phyloP scores from a whole-genome alignment of 2,113 vertebrate species.

The Mobula birostris region DNA sequence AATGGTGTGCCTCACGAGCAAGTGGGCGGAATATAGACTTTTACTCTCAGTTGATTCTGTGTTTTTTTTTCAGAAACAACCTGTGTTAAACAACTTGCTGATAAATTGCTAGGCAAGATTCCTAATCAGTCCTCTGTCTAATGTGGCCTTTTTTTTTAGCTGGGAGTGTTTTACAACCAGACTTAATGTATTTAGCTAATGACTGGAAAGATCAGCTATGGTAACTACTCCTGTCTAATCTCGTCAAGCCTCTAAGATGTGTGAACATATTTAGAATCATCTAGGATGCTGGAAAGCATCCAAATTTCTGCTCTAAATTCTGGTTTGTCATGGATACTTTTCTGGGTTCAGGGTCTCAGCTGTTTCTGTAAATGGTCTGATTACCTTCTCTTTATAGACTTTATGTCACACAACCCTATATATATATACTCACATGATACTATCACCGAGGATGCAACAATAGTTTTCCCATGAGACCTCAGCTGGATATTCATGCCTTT shows the following conservation, averaged over 20 bases:
- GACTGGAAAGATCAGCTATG: neutral
- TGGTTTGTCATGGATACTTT: conserved; percentile 12
- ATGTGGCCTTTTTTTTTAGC: neutral
- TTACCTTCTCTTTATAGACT: neutral
- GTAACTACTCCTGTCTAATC: neutral
- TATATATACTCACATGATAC: neutral
- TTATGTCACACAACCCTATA: neutral
- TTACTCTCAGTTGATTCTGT: neutral
- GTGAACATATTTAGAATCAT: conserved; percentile 16
- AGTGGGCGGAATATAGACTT: neutral
- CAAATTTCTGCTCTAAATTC: conserved; percentile 21
- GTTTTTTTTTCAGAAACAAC: neutral
- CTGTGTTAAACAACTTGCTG: neutral
- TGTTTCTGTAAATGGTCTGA: conserved; percentile 12
- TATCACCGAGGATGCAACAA: neutral
- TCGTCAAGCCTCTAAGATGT: neutral
- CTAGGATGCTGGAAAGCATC: neutral
- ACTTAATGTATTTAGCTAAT: neutral
- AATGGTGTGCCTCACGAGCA: neutral
- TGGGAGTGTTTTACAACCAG: neutral
- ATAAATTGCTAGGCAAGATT: neutral
- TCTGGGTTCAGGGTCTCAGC: conserved; percentile 6
- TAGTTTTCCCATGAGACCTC: neutral
- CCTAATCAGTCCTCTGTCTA: neutral
- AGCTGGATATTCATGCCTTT: neutral